These are phyloP conservation scores for Nannobrachium achirus DNA, from an alignment of 2,113 vertebrate species.

Conservation along the genomic window DNA sequence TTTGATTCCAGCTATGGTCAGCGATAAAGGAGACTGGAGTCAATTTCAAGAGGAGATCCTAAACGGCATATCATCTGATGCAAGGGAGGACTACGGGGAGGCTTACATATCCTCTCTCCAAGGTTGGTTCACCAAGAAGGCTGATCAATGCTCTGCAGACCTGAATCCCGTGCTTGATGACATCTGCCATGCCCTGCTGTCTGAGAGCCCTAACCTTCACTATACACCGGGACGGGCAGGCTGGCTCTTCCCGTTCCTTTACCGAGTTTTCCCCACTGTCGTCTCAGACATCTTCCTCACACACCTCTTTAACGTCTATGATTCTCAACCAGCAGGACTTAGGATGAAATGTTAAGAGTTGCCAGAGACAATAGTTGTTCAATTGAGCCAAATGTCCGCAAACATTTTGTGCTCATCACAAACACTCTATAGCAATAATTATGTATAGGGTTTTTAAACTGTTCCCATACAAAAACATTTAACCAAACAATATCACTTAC, in stretches of 20 bases:
- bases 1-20: conserved; percentile 47
- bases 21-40: conserved; percentile 17
- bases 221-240: conserved; percentile 53
- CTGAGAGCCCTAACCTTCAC: conserved; percentile 14
- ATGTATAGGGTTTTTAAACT: too few species aligned
- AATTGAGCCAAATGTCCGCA: too few species aligned
- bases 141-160: background rate
- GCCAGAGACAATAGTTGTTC: too few species aligned
- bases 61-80: background rate
- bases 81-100: conserved; percentile 53
- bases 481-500: too few species aligned
- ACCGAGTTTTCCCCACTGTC: conserved; percentile 42
- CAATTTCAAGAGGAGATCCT: conserved; percentile 39
- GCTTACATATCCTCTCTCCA: conserved; percentile 53
- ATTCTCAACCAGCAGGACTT: background rate
- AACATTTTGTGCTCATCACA: too few species aligned
- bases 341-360: background rate
- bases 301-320: rapidly evolving
- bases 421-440: too few species aligned
- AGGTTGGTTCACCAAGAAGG: conserved; percentile 18
- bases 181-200: conserved; percentile 62
- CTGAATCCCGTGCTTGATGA: conserved; percentile 45
- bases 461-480: too few species aligned
- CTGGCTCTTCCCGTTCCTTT: conserved; percentile 47
- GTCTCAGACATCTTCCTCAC: conserved; percentile 39